Evolutionary conservation across 92 coral and sea anemone species (phyloP), one percentile per base, ranked within the genome.

Genomic region (Micromussa lordhowensis): DNA sequence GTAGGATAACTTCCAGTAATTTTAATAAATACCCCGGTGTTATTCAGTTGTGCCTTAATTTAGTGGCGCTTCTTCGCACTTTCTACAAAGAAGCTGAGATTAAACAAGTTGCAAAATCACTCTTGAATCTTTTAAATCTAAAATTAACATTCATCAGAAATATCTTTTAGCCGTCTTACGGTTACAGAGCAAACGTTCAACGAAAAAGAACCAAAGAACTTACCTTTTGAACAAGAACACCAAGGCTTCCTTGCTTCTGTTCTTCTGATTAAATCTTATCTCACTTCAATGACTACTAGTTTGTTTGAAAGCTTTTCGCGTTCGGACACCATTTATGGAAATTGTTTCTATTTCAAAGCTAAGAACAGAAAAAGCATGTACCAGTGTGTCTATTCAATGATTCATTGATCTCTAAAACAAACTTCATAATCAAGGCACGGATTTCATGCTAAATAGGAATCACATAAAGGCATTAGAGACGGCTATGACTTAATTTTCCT

Each of bases 231-330:
- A 7, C 48, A 29, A 70, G 86, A 72, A 82, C 78, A n/a, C 78
- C 11, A 82, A 31, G 63, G 24, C 64, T 82, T 82, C 66, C 34
- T 49, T 64, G 59, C 18, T 12, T 73, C 59, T 74, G 48, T 77
- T 77, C 61, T 44, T 78, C 75, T 86, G 89, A 86, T 86, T 77
- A 86, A 86, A 76, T 86, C 89, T 86, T 77, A 86, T 86, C 89
- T 86, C 89, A 86, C 77, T 12, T 28, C n/a, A 64, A 66, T 85
- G 88, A 85, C 75, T 85, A 32, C 76, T 59, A 74, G 88, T 58
- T 61, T 86, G 89, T 77, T 48, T 86, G 30, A 38, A 35, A 40
- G 58, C 32, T 35, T 26, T 85, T 28, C 48, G 1, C 28, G 19
- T 77, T 14, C 30, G 35, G 48, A 48, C n/a, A 4, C 89, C 89